phyloP scores from a whole-genome alignment of 2,888 invertebrate genomes.

The Acholoe squamosa region DNA sequence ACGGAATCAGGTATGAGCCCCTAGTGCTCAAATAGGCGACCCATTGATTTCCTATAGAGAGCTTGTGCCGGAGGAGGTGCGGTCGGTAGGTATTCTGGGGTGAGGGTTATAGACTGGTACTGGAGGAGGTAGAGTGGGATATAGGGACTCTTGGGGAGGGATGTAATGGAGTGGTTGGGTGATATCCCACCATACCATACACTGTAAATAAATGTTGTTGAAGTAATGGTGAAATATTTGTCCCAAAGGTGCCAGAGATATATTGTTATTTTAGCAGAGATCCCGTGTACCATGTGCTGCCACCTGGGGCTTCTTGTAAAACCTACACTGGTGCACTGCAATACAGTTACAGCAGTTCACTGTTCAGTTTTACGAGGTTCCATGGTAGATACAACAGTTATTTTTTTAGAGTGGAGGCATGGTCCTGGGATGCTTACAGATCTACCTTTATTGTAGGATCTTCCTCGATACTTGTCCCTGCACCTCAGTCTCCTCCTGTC shows the following conservation, averaged over 20 bases:
- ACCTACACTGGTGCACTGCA: too few species aligned
- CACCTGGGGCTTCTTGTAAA: too few species aligned
- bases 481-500: neutral
- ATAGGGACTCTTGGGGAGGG: neutral
- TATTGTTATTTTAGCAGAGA: too few species aligned
- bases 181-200: neutral
- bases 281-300: too few species aligned
- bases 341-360: too few species aligned
- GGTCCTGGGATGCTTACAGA: neutral
- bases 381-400: too few species aligned
- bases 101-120: neutral
- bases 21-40: constrained; percentile 34
- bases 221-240: too few species aligned
- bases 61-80: neutral
- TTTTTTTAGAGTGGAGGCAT: too few species aligned
- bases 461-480: neutral
- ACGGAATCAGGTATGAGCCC: constrained; percentile 56
- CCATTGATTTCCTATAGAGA: constrained; percentile 56
- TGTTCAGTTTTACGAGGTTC: too few species aligned
- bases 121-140: neutral
- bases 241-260: too few species aligned
- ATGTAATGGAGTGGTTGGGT: neutral
- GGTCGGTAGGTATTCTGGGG: constrained; percentile 1
- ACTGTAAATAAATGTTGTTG: too few species aligned
- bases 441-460: neutral